Evolutionary conservation across 1,140 invertebrate species (phyloP).

Genomic region (Brachionus manjavacas): DNA sequence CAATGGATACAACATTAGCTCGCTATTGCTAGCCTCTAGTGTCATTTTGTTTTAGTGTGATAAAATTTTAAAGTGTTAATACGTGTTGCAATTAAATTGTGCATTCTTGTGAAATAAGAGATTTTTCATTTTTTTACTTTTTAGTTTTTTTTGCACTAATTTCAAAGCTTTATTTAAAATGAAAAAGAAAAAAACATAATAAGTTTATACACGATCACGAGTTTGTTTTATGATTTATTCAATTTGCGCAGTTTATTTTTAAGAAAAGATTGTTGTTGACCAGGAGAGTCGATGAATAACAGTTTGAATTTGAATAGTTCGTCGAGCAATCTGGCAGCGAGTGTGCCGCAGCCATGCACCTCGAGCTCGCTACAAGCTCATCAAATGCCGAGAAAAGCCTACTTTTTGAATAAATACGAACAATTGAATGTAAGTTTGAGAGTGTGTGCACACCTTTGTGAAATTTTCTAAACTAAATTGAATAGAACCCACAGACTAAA

Average conservation of each 20-base stretch:
- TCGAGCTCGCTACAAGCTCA: background rate
- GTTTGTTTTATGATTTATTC: background rate
- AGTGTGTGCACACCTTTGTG: background rate
- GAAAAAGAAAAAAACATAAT: background rate
- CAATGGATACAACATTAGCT: slow-evolving; percentile 74
- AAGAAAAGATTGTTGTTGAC: background rate
- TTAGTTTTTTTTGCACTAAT: background rate
- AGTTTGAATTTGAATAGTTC: background rate
- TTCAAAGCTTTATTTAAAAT: background rate
- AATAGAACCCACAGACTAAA: background rate
- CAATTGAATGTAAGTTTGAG: background rate
- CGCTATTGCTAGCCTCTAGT: slow-evolving; percentile 53
- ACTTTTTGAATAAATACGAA: slow-evolving; percentile 34
- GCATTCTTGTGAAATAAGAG: background rate
- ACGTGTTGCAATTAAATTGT: background rate
- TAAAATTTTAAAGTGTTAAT: background rate
- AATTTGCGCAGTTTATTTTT: background rate
- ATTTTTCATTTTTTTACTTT: background rate
- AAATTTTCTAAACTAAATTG: background rate
- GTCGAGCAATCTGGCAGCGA: background rate
- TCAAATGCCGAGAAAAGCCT: slow-evolving; percentile 24
- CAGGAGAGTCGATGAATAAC: background rate
- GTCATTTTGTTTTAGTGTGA: background rate
- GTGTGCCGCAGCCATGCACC: background rate
- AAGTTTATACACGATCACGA: background rate